phyloP scores from a whole-genome alignment of 2,113 vertebrate genomes.

The Erythrocercus mccallii region DNA sequence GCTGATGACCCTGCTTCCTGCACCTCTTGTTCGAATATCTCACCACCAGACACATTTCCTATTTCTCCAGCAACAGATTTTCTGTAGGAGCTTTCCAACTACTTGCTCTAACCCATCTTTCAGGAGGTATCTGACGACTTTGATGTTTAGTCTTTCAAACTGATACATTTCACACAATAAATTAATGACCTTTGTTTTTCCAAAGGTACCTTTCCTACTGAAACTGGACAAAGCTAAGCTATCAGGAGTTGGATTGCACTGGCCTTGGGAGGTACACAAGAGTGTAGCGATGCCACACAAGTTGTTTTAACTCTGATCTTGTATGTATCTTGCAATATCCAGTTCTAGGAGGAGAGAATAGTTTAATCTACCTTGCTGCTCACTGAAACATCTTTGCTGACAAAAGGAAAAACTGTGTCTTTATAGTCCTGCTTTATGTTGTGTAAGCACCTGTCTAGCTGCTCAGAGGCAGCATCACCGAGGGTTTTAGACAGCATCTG shows the following conservation, averaged over 20 bases:
- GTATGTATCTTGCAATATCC: not conserved
- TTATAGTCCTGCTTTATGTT: not conserved
- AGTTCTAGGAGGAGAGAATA: not conserved
- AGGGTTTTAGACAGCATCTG: not conserved
- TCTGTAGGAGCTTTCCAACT: not conserved
- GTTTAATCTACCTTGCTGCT: not conserved
- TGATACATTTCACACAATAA: not conserved
- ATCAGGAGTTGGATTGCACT: not conserved
- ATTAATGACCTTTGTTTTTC: not conserved
- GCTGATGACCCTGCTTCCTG: not conserved
- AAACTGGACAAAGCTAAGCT: not conserved
- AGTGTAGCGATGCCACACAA: not conserved
- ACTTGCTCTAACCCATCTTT: not conserved
- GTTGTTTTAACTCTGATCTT: not conserved
- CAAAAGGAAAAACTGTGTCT: not conserved
- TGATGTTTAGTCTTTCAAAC: not conserved
- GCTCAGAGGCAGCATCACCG: fast-evolving
- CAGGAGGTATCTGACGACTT: not conserved
- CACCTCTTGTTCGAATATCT: not conserved
- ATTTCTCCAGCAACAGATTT: not conserved
- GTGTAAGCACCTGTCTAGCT: not conserved
- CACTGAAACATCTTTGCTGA: not conserved
- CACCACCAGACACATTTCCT: not conserved
- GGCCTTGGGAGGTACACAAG: not conserved
- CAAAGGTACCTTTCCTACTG: not conserved